phyloP scores from a whole-genome alignment of 2,113 vertebrate genomes.

The Strigops habroptila region DNA sequence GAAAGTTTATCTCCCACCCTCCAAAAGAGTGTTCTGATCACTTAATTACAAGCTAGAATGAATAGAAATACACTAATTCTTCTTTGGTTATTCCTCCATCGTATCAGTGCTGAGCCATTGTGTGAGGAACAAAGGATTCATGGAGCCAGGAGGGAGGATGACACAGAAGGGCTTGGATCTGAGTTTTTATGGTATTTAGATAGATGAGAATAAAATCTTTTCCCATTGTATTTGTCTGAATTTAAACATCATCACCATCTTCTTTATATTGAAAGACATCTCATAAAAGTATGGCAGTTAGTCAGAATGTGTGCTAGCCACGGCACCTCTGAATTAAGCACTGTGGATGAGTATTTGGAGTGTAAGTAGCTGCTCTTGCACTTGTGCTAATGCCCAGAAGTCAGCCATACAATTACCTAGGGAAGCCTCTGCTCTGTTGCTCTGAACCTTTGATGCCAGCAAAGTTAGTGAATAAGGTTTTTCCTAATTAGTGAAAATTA shows the following conservation, averaged over 20 bases:
- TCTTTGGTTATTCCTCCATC: background rate
- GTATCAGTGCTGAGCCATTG: background rate
- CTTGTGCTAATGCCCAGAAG: background rate
- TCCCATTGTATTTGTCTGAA: background rate
- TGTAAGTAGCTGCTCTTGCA: background rate
- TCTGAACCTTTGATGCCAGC: background rate
- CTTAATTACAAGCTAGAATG: background rate
- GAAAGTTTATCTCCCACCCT: background rate
- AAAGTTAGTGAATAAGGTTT: background rate
- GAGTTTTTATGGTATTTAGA: background rate
- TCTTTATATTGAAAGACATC: background rate
- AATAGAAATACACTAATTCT: background rate
- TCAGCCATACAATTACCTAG: background rate
- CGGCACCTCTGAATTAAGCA: background rate
- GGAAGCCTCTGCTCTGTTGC: background rate
- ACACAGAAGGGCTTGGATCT: background rate
- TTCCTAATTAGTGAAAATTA: background rate
- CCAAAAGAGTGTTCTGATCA: background rate
- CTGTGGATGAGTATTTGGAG: background rate
- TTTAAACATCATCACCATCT: background rate
- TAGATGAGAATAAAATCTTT: background rate
- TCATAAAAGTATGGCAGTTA: background rate
- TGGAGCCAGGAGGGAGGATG: background rate
- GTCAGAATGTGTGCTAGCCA: accelerated
- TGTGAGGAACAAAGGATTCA: background rate